These are phyloP conservation scores for pig (Sus scrofa) DNA, from an alignment of 2,113 vertebrate species.

Conservation along the genomic window DNA sequence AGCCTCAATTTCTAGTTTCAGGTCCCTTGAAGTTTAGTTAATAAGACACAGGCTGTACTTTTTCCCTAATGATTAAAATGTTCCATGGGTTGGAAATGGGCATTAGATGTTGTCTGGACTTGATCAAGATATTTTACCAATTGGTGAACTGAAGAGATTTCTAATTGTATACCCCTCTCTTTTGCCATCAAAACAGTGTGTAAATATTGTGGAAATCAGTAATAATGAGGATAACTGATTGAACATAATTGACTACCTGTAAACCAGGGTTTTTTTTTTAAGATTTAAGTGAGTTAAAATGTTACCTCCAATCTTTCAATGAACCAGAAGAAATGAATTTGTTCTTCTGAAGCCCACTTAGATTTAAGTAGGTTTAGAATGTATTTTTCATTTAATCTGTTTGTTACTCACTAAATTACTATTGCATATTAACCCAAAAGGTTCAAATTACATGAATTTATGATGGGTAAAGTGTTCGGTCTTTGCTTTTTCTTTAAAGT, in stretches of 20 bases:
- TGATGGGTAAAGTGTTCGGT: background rate
- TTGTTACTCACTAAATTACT: background rate
- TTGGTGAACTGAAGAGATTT: background rate
- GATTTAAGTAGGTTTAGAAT: background rate
- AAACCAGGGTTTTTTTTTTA: background rate
- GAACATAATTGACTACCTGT: background rate
- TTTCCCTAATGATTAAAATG: background rate
- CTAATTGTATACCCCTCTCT: background rate
- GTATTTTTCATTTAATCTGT: background rate
- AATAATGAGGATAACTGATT: background rate
- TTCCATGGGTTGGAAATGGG: background rate
- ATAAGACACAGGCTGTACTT: background rate
- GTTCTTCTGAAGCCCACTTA: background rate
- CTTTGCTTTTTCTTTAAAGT: background rate
- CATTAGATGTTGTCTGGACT: background rate
- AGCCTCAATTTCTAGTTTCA: background rate
- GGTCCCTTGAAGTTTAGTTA: background rate
- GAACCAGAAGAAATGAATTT: background rate
- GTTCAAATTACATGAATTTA: background rate
- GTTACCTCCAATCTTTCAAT: background rate
- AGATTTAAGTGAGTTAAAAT: background rate
- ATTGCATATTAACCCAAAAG: background rate
- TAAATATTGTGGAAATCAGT: background rate
- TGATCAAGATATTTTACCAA: background rate
- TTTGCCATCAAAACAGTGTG: background rate